These are phyloP conservation scores for Taeniopygia guttata DNA, from an alignment of 2,797 vertebrate species.

Conservation along the genomic window DNA sequence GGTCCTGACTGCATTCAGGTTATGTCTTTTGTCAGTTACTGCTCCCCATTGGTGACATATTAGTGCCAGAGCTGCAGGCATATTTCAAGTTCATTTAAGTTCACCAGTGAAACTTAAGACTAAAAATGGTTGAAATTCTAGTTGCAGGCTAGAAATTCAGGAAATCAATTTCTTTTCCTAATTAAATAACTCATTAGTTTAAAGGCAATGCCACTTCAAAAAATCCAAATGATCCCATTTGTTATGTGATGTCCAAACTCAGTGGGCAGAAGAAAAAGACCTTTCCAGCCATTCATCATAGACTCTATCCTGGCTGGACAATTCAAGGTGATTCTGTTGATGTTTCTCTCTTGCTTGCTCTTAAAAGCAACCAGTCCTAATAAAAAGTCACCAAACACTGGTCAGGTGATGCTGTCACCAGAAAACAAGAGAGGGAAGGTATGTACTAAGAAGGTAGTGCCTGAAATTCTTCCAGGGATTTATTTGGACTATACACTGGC, in stretches of 20 bases:
- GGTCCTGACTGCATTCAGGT: not conserved
- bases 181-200: not conserved
- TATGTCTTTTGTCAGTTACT: conserved; percentile 24
- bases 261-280: not conserved
- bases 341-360: not conserved
- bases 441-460: not conserved
- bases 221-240: not conserved
- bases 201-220: not conserved
- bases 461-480: not conserved
- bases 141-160: not conserved
- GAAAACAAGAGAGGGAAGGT: not conserved
- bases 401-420: not conserved
- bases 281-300: not conserved
- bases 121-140: not conserved
- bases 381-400: not conserved
- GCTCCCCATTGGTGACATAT: not conserved
- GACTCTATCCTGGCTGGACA: not conserved
- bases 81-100: conserved; percentile 25
- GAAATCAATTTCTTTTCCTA: not conserved
- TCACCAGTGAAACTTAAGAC: not conserved
- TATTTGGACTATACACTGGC: not conserved
- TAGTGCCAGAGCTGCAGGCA: not conserved
- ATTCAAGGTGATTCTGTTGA: not conserved
- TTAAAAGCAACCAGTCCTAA: not conserved
- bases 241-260: not conserved